phyloP scores from a whole-genome alignment of 2,797 vertebrate genomes.

The Spatula clypeata region DNA sequence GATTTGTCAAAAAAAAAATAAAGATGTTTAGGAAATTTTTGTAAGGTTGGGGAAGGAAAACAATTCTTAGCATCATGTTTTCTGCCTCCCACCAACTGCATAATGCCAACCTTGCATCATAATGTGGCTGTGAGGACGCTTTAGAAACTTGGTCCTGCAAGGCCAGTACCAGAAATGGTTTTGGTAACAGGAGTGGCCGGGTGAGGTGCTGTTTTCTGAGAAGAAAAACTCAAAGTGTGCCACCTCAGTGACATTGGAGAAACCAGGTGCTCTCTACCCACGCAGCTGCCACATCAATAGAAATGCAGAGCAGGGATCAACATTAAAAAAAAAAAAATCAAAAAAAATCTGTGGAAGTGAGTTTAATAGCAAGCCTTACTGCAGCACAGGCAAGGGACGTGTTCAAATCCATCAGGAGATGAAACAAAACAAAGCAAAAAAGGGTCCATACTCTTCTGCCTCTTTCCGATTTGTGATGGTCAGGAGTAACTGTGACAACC shows the following conservation, averaged over 20 bases:
- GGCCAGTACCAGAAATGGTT: background rate
- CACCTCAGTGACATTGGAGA: background rate
- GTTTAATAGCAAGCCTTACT: background rate
- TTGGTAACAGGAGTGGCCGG: background rate
- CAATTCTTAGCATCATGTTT: background rate
- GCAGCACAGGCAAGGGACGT: background rate
- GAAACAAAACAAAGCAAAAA: background rate
- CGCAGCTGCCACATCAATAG: accelerated
- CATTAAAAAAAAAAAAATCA: background rate
- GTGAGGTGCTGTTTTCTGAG: background rate
- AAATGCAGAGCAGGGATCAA: background rate
- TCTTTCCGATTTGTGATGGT: background rate
- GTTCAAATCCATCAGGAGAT: background rate
- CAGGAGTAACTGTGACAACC: background rate
- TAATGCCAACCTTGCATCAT: background rate
- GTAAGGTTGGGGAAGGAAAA: background rate
- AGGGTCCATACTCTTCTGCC: accelerated
- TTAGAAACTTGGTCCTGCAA: background rate
- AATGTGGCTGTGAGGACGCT: background rate
- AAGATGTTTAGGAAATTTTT: background rate
- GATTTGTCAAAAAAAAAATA: background rate
- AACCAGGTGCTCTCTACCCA: background rate
- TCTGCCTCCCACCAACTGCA: accelerated
- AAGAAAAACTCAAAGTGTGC: background rate
- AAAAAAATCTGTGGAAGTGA: background rate